These are phyloP conservation scores for Pyxicephalus adspersus DNA, from an alignment of 2,113 vertebrate genomes.

Conservation along the genomic window DNA sequence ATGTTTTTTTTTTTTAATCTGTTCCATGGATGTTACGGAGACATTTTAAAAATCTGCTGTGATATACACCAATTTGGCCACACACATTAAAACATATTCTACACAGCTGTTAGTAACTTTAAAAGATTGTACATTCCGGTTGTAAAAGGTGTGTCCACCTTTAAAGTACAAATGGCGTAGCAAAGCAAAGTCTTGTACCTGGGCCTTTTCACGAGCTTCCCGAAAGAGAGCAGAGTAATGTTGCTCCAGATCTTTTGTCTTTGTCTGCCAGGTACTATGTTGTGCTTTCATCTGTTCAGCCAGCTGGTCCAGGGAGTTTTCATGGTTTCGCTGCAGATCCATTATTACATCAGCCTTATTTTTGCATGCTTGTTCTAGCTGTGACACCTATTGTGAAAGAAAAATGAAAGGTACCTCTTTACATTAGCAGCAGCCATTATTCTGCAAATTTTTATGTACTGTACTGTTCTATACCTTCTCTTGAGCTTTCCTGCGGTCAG, in stretches of 20 bases:
- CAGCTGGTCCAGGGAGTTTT: constrained; percentile 77
- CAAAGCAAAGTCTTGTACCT: constrained; percentile 69
- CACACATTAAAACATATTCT: too few species aligned
- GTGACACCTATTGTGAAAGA: constrained; percentile 68
- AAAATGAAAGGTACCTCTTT: neutral
- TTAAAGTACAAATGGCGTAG: too few species aligned
- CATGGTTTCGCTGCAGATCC: constrained; percentile 79
- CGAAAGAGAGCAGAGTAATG: constrained; percentile 73
- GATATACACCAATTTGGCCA: too few species aligned
- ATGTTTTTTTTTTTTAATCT: too few species aligned
- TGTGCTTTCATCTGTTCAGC: constrained; percentile 79
- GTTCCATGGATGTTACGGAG: too few species aligned
- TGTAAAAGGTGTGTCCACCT: too few species aligned
- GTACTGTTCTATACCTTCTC: constrained; percentile 88
- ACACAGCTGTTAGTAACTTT: too few species aligned
- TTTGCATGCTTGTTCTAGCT: constrained; percentile 78
- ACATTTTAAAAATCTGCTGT: too few species aligned
- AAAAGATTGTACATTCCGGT: too few species aligned
- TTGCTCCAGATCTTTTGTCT: constrained; percentile 74
- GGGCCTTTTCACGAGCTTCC: constrained; percentile 75
- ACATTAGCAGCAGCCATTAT: neutral
- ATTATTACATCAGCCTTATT: constrained; percentile 75
- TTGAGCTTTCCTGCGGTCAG: constrained; percentile 87
- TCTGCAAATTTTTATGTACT: neutral
- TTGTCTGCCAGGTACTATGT: constrained; percentile 79